Conservation (phyloP, 2,888 invertebrate species). For the Drosophila gaucha region DNA sequence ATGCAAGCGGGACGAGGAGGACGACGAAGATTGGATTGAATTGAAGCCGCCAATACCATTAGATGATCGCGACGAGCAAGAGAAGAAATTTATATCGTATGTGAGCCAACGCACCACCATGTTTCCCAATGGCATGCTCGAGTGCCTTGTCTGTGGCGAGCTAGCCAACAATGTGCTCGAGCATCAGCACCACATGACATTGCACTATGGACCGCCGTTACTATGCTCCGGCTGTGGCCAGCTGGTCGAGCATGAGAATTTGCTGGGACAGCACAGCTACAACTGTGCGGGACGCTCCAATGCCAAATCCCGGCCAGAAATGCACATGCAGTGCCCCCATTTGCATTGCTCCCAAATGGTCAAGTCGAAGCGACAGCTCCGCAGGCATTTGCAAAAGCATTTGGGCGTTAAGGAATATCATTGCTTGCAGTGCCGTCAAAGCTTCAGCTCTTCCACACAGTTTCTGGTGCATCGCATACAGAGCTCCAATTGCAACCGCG, state of each 20-base stretch:
- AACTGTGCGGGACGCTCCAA: constrained; percentile 20
- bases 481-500: constrained; percentile 33
- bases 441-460: constrained; percentile 43
- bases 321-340: constrained; percentile 64
- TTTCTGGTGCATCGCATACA: constrained; percentile 56
- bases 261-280: constrained; percentile 54
- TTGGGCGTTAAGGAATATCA: constrained; percentile 30
- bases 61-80: no score
- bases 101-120: constrained; percentile 46
- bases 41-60: background rate
- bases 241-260: constrained; percentile 29
- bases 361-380: constrained; percentile 54
- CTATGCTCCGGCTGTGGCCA: constrained; percentile 68
- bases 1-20: constrained; percentile 45
- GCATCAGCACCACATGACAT: constrained; percentile 60
- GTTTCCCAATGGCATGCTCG: constrained; percentile 62
- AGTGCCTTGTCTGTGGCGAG: constrained; percentile 75
- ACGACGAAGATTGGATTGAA: constrained; percentile 12
- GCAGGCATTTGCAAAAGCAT: constrained; percentile 61
- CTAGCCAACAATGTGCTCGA: constrained; percentile 30
- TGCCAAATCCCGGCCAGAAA: constrained; percentile 1
- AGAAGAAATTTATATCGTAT: constrained; percentile 27
- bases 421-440: constrained; percentile 54
- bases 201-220: constrained; percentile 60
- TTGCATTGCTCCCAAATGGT: constrained; percentile 47